Evolutionary conservation across 2,113 vertebrate species (phyloP).

Genomic region (Ptilonorhynchus violaceus): DNA sequence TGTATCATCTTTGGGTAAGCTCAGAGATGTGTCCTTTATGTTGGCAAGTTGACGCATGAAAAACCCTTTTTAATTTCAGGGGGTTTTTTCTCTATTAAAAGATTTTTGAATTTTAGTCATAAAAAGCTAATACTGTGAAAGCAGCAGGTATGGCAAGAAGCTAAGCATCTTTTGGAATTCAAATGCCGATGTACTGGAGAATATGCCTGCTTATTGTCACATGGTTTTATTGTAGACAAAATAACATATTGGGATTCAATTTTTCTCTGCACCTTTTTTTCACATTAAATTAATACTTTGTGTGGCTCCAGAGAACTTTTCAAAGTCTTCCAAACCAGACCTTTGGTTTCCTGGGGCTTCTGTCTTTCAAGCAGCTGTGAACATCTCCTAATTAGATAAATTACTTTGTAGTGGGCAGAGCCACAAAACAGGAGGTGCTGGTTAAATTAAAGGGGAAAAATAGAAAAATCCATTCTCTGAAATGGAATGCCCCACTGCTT

Average conservation of each 20-base stretch:
- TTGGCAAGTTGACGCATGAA: conserved; percentile 33
- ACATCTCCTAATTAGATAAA: conserved; percentile 78
- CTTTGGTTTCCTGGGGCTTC: conserved; percentile 62
- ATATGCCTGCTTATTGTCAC: conserved; percentile 49
- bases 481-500: conserved; percentile 74
- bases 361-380: conserved; percentile 68
- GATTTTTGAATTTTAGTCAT: conserved; percentile 61
- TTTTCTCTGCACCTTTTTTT: conserved; percentile 60
- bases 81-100: conserved; percentile 39
- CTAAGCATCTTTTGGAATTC: conserved; percentile 56
- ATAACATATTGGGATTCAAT: conserved; percentile 63
- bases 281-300: conserved; percentile 74
- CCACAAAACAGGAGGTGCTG: conserved; percentile 73
- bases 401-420: conserved; percentile 70
- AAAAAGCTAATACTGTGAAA: conserved; percentile 32
- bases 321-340: conserved; percentile 56
- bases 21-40: conserved; percentile 11
- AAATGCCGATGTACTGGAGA: conserved; percentile 28
- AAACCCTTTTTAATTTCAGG: conserved; percentile 58
- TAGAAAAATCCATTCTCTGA: conserved; percentile 64
- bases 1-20: not conserved
- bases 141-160: conserved; percentile 50
- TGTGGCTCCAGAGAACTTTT: conserved; percentile 74
- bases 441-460: conserved; percentile 69
- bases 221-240: conserved; percentile 59